phyloP scores from a whole-genome alignment of 2,113 vertebrate genomes.

The Onychostruthus taczanowskii region DNA sequence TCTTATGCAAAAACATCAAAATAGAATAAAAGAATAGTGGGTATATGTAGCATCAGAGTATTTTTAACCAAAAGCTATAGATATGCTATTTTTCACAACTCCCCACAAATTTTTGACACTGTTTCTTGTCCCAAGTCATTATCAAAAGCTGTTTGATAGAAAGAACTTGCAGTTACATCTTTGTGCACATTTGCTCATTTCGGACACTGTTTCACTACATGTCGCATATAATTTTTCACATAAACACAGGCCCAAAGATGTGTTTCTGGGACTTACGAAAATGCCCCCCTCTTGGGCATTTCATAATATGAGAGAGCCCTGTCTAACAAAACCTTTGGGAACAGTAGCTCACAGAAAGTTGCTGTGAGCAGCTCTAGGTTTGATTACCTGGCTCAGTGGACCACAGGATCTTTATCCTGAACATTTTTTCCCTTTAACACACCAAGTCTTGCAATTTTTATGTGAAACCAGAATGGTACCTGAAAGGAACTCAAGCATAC shows the following conservation, averaged over 20 bases:
- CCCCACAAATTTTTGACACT: neutral
- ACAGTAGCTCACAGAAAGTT: neutral
- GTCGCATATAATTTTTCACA: accelerated
- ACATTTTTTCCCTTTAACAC: neutral
- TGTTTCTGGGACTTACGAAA: neutral
- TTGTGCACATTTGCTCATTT: neutral
- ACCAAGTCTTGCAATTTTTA: neutral
- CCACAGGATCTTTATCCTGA: neutral
- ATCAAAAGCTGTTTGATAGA: neutral
- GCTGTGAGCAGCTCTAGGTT: neutral
- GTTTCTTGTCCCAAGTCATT: neutral
- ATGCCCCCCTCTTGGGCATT: neutral
- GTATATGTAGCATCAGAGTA: neutral
- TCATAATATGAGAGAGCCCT: neutral
- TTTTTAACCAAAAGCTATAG: neutral
- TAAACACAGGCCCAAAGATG: neutral
- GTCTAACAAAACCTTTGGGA: neutral
- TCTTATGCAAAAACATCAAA: neutral
- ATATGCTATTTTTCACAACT: neutral
- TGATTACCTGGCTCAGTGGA: neutral
- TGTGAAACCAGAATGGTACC: neutral
- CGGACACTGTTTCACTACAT: neutral
- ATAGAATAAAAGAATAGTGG: neutral
- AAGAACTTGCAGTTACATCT: neutral
- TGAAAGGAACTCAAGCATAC: neutral